Evolutionary conservation across 2,113 vertebrate species (phyloP).

Genomic region (Spilogale gracilis): DNA sequence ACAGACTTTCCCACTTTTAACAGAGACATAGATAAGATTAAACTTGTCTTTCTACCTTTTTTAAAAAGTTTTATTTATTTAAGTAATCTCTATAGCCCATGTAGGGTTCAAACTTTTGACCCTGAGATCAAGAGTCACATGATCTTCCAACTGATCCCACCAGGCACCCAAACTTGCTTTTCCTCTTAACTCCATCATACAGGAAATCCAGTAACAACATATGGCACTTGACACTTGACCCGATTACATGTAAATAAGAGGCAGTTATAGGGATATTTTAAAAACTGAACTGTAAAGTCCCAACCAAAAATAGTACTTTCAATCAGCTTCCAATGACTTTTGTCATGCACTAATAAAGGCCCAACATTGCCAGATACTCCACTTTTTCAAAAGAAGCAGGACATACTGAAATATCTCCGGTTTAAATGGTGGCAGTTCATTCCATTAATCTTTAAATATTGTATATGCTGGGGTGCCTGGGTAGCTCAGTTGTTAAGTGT

Average conservation of each 20-base stretch:
- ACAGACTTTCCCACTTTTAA: not conserved
- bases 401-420: slow-evolving; percentile 55
- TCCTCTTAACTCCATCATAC: not conserved
- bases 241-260: not conserved
- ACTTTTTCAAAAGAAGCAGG: slow-evolving; percentile 31
- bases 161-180: not conserved
- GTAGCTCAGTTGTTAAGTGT: too few relatives aligned
- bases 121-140: not conserved
- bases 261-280: not conserved
- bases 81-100: not conserved
- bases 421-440: slow-evolving; percentile 50
- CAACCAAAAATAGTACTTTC: not conserved
- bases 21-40: not conserved
- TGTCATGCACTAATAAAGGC: not conserved
- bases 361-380: not conserved
- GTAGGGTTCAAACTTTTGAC: not conserved
- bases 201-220: not conserved
- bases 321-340: not conserved
- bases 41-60: not conserved
- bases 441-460: slow-evolving; percentile 75
- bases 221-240: not conserved
- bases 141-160: not conserved
- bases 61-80: not conserved
- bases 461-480: not conserved
- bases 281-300: not conserved